Base-by-base conservation (phyloP, 2,113 vertebrate species). In the Dunckerocampus dactyliophorus region DNA sequence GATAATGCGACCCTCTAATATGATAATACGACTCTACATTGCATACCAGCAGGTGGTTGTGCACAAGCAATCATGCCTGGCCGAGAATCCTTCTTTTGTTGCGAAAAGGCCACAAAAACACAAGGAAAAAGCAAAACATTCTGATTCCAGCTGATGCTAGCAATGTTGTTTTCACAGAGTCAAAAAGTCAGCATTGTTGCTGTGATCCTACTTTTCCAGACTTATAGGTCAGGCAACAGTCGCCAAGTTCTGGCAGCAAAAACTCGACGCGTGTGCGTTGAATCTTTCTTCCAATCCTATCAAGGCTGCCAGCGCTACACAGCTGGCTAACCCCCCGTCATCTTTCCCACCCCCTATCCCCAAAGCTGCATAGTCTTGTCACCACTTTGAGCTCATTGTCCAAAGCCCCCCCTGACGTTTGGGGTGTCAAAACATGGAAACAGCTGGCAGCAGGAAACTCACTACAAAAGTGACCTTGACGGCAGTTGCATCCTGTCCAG, bases 401-500 rank as follows among this genome's bases (percentile, higher is more conserved):
- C 46, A 4, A 24, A 47, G 55, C 61, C 70, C 21, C n/a, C 47
- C 17, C 17, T 61, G 34, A 69, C 71, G 50, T 54, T 70, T 67
- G 59, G 52, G 59, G 79, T 75, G 73, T 79, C 74, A 76, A 83
- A 88, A 82, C 79, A 78, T 46, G 83, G 85, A 86, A 86, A 82
- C 84, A 89, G 86, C 86, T 85, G 86, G 72, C 73, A 69, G 72
- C 59, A 43, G 71, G 83, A 85, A 88, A 67, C 75, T 31, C 52
- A 70, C 62, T 34, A 81, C 59, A 81, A 71, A 78, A 66, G 64
- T 76, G 63, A 70, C 85, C 83, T 69, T 77, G 74, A 65, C 62
- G 62, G 67, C 14, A 56, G 68, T 45, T 28, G 62, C 77, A 67
- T 85, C 83, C 81, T 85, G 83, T 74, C 63, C 69, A 0, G 31